Percentiles rank a stretch among this genome's conserved stretches.
phyloP scores from a whole-genome alignment of 2,888 invertebrate genomes.

The Myopa tessellatipennis region DNA sequence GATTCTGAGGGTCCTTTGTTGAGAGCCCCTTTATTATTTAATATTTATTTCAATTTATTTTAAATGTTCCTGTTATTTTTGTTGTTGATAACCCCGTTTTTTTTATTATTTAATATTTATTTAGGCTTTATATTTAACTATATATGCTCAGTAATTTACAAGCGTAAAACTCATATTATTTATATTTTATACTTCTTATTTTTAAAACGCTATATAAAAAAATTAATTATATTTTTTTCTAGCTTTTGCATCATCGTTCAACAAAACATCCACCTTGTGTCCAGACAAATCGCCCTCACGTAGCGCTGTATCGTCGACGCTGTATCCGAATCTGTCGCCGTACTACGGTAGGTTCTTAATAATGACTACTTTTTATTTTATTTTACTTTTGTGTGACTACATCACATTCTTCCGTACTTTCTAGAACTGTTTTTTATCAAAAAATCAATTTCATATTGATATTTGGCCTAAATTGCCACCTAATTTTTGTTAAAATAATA shows the following conservation, averaged over 20 bases:
- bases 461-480: slow-evolving; percentile 35
- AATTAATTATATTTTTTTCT: not conserved
- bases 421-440: not conserved
- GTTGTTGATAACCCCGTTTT: too few species aligned
- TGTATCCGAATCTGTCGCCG: slow-evolving; percentile 51
- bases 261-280: slow-evolving; percentile 38
- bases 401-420: too few species aligned
- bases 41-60: too few species aligned
- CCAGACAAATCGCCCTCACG: not conserved
- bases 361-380: not conserved
- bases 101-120: too few species aligned
- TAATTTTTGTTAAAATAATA: not conserved
- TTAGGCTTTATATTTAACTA: too few species aligned
- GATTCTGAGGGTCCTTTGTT: too few species aligned
- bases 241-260: slow-evolving; percentile 24
- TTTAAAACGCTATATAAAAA: not conserved
- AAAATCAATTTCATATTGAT: slow-evolving; percentile 1
- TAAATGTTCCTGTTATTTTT: too few species aligned
- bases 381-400: too few species aligned
- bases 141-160: too few species aligned
- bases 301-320: slow-evolving; percentile 41
- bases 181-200: too few species aligned
- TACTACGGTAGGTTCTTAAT: slow-evolving; percentile 47
- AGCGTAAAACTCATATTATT: too few species aligned
- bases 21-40: too few species aligned